These are phyloP conservation scores for Diachasma alloeum DNA, from an alignment of 1,140 invertebrate species.

Conservation along the genomic window DNA sequence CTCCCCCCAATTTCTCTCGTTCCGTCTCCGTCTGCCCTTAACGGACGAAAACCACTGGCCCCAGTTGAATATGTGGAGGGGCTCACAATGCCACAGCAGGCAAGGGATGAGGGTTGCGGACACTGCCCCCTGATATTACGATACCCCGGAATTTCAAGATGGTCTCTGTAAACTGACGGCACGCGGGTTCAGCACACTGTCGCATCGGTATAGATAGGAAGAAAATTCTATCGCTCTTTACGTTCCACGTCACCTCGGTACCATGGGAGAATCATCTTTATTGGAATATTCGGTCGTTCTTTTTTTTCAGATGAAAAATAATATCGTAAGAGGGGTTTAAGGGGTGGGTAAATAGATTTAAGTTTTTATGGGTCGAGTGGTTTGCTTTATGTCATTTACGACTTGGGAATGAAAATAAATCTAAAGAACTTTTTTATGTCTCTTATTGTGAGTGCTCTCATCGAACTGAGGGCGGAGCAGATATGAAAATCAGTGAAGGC, in stretches of 20 bases:
- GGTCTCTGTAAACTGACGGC: slow-evolving; percentile 31
- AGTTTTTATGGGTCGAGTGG: neutral
- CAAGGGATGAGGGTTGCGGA: slow-evolving; percentile 3
- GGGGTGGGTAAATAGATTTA: neutral
- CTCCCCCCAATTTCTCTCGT: neutral
- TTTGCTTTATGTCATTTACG: too few relatives aligned
- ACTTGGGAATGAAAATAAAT: too few relatives aligned
- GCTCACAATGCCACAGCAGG: slow-evolving; percentile 12
- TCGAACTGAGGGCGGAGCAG: too few relatives aligned
- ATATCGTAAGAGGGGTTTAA: too few relatives aligned
- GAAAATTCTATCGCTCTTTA: slow-evolving; percentile 6
- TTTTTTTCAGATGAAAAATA: neutral
- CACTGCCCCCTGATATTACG: slow-evolving; percentile 38
- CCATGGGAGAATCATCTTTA: slow-evolving; percentile 18
- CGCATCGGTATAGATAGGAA: neutral
- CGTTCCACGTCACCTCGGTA: neutral
- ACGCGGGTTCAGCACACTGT: slow-evolving; percentile 8
- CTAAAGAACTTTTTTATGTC: too few relatives aligned
- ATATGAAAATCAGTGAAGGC: too few relatives aligned
- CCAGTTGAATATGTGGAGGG: slow-evolving; percentile 19
- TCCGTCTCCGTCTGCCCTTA: neutral
- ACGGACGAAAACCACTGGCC: neutral
- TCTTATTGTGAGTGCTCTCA: too few relatives aligned
- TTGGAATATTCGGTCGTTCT: neutral
- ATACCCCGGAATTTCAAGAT: slow-evolving; percentile 46